Conservation (phyloP, 1,140 invertebrate genomes). For the Pogonus chalceus region DNA sequence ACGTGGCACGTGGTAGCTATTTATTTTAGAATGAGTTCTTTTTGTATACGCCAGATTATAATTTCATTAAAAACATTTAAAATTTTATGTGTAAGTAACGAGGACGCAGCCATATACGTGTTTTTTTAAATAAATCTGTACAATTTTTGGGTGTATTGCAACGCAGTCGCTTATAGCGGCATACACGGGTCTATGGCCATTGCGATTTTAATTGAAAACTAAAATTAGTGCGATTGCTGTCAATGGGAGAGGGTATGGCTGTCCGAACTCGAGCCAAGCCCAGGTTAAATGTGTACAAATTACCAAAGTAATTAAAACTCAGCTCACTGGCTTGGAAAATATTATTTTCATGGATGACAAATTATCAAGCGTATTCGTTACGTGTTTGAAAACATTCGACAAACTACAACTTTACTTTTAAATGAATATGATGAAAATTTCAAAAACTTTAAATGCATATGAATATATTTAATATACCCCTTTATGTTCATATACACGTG, state of each 20-base stretch:
- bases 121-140: background rate
- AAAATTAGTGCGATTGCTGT: background rate
- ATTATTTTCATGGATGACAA: slow-evolving; percentile 2
- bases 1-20: too few species aligned
- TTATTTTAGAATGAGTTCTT: slow-evolving; percentile 5
- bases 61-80: slow-evolving; percentile 3
- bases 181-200: background rate
- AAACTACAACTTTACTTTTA: too few species aligned
- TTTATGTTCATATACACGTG: too few species aligned
- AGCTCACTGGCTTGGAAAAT: slow-evolving; percentile 1
- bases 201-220: slow-evolving; percentile 6
- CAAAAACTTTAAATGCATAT: too few species aligned
- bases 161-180: too few species aligned
- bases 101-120: background rate
- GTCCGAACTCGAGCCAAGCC: background rate
- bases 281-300: background rate
- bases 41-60: slow-evolving; percentile 1
- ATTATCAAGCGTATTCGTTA: background rate
- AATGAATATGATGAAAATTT: too few species aligned
- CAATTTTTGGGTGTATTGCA: background rate
- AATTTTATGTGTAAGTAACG: background rate
- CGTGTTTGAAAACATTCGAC: background rate
- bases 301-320: slow-evolving; percentile 5
- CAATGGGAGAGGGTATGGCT: background rate
- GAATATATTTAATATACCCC: too few species aligned